These are phyloP conservation scores for Parotia lawesii DNA, from an alignment of 2,113 vertebrate species.

Conservation along the genomic window DNA sequence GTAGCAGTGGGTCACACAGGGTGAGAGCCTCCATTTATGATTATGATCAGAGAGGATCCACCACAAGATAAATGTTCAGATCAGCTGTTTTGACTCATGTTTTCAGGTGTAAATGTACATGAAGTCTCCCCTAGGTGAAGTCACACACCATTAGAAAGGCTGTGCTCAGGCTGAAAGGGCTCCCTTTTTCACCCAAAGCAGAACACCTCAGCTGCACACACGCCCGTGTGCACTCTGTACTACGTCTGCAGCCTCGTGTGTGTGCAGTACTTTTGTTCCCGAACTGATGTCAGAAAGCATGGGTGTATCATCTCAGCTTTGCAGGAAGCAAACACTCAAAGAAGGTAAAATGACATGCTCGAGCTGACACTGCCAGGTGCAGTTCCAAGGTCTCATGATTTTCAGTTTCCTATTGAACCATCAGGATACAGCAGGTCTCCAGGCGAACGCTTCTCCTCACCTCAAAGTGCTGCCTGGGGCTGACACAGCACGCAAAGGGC, in stretches of 20 bases:
- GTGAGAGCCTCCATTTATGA: background rate
- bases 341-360: background rate
- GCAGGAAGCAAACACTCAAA: background rate
- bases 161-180: background rate
- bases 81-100: background rate
- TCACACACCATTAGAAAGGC: background rate
- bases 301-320: background rate
- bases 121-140: background rate
- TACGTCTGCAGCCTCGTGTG: too few species aligned
- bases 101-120: background rate
- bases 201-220: rapidly evolving
- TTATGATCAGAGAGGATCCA: background rate
- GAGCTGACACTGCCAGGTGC: background rate
- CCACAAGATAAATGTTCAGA: background rate
- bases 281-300: background rate
- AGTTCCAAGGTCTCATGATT: background rate
- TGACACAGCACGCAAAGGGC: rapidly evolving
- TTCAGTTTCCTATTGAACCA: background rate
- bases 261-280: background rate
- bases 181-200: background rate
- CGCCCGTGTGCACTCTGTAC: background rate
- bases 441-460: background rate
- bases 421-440: background rate
- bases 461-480: background rate
- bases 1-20: background rate